These are phyloP conservation scores for Chrysemys picta DNA, from an alignment of 2,113 vertebrate species.

Conservation along the genomic window DNA sequence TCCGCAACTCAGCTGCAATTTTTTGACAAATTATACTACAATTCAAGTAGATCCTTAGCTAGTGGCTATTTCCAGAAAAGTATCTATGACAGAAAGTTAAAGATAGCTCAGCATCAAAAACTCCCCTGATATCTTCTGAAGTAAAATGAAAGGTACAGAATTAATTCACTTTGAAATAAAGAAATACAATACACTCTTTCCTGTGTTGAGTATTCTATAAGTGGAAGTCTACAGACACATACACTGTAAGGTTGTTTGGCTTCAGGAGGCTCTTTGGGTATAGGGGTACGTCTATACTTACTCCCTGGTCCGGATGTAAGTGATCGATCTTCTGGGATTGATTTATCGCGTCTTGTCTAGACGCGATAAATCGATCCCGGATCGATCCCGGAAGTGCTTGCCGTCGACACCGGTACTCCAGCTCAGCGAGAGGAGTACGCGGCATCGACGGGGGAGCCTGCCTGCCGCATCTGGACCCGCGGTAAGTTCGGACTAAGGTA, in stretches of 20 bases:
- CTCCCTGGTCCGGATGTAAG: too few species aligned
- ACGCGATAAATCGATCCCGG: too few species aligned
- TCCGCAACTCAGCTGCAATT: too few species aligned
- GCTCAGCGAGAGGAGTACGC: too few species aligned
- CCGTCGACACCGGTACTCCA: too few species aligned
- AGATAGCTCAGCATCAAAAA: not conserved
- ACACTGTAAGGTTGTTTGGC: slow-evolving; percentile 18
- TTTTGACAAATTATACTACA: too few species aligned
- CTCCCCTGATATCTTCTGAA: not conserved
- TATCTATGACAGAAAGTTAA: not conserved
- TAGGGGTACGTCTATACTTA: not conserved
- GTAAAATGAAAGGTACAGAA: not conserved
- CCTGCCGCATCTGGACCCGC: too few species aligned
- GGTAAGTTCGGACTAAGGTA: too few species aligned
- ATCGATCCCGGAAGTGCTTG: too few species aligned
- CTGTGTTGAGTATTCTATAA: not conserved
- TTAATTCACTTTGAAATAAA: not conserved
- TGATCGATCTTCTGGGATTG: too few species aligned
- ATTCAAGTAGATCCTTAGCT: not conserved
- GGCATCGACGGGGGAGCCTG: too few species aligned
- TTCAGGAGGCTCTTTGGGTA: slow-evolving; percentile 39
- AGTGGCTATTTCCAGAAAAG: not conserved
- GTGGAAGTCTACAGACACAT: slow-evolving; percentile 26
- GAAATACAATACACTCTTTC: not conserved
- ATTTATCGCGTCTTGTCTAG: too few species aligned